Evolutionary conservation across 2,888 invertebrate genomes (phyloP), one percentile per base, ranked within the genome.

Genomic region (Notocelia uddmanniana): DNA sequence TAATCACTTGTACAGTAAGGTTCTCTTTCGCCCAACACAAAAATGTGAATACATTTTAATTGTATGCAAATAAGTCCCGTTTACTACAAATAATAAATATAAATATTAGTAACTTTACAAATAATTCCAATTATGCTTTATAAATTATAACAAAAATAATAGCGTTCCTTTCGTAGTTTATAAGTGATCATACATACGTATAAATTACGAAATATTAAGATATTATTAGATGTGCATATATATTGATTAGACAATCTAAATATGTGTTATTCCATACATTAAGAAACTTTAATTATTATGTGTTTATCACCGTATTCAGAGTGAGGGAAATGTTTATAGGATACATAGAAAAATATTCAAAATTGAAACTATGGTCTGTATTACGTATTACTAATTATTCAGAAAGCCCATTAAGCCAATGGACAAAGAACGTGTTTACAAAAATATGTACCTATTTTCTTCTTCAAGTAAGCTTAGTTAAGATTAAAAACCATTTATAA

Each of bases 381-480:
- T n/a, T n/a, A 15, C 8, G 19, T n/a, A 21, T 52, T 31, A 54
- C 34, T 54, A 64, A n/a, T 54, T 8, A 15, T 37, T 62, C 19
- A 54, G 63, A 50, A 19, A 37, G 37, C 13, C 34, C 8, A n/a
- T 50, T 41, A 41, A 41, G 50, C 34, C 15, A 63, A 52, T 21
- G 34, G 63, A 21, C 64, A 21, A 54, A 60, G 37, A 64, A 54
- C 19, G 54, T 64, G n/a, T 52, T 54, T 64, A 64, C 21, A 64
- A 64, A 64, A 64, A 64, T 64, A 64, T 64, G 52, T 52, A 34
- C 31, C 15, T 34, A 63, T 63, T 52, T 45, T 31, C 34, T 63
- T 5, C 13, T 45, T 26, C 19, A 19, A 52, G 26, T 21, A 15
- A 21, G 15, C 50, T 50, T 50, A 45, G 41, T 41, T 60, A n/a